Base-by-base conservation (phyloP, 2,797 vertebrate genomes). In the Anguilla megastoma region DNA sequence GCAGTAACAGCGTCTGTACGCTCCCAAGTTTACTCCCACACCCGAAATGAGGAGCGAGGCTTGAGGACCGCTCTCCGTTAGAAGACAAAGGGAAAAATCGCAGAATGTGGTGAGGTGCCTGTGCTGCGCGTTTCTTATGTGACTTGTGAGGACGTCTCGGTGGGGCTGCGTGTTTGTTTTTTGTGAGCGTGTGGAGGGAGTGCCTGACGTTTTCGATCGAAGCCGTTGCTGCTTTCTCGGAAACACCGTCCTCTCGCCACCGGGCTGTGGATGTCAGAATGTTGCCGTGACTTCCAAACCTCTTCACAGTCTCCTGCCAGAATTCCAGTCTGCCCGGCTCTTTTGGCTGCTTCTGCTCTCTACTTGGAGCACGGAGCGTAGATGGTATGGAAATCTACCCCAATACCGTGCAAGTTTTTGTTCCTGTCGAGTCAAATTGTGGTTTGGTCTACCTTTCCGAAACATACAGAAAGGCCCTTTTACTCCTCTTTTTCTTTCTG, bases 261-360 rank as follows among this genome's bases (percentile, higher is more conserved):
- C 24, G 33, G 80, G 84, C 89, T 93, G 91, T 89, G 90, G 92
- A 88, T 76, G 89, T 87, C 76, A 82, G 66, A 91, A 71, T 74
- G 88, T 18, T 85, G 2, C 86, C 83, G 60, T 86, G 87, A 88
- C 89, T 86, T 92, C 87, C 89, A 80, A 80, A 54, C 83, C 10
- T 71, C 27, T 84, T 93, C 85, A n/a, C 92, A 91, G 87, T 2
- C 27, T 86, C n/a, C 74, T 90, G 90, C 89, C 87, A 92, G 89
- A 92, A 90, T 92, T 92, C 87, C 87, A 66, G 86, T 52, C 1
- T 84, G 86, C 87, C 87, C 36, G 52, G 60, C 24, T 10, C 74
- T 87, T 88, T 88, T 52, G 12, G 52, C 50, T 24, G 52, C 63
- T 82, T 45, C 63, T 18, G 86, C 48, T 87, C 76, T 71, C 45